Evolutionary conservation across 2,888 invertebrate genomes (phyloP).

Genomic region (Cremastinae sp.): DNA sequence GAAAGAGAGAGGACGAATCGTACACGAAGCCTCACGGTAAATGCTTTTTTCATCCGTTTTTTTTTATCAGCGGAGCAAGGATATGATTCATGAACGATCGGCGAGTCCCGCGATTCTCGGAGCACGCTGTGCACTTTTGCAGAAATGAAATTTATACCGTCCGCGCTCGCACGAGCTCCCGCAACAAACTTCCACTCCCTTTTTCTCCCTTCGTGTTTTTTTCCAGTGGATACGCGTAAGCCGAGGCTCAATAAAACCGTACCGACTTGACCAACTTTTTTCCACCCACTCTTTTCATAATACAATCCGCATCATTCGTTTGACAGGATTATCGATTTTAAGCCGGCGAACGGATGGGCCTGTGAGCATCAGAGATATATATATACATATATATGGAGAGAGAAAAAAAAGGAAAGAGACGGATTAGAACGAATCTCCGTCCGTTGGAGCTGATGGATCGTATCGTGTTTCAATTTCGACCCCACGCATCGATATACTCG

Average conservation of each 20-base stretch:
- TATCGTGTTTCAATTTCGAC: constrained; percentile 57
- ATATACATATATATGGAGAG: too few relatives aligned
- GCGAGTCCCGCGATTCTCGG: constrained; percentile 20
- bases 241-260: constrained; percentile 7
- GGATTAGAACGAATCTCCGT: constrained; percentile 21
- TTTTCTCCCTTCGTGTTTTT: constrained; percentile 36
- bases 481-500: too few relatives aligned
- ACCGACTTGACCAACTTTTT: constrained; percentile 1
- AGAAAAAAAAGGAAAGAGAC: constrained; percentile 39
- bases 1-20: constrained; percentile 34
- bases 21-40: constrained; percentile 53
- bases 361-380: too few relatives aligned
- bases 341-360: constrained; percentile 21
- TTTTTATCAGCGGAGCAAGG: constrained; percentile 39
- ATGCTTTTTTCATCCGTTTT: constrained; percentile 61
- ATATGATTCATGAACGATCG: constrained; percentile 62
- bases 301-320: constrained; percentile 46
- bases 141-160: constrained; percentile 56
- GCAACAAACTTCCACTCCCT: constrained; percentile 39
- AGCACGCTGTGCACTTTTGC: constrained; percentile 49
- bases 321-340: constrained; percentile 57
- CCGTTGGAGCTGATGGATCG: constrained; percentile 41
- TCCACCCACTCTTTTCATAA: constrained; percentile 39
- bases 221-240: not conserved
- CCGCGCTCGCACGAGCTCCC: constrained; percentile 40